These are phyloP conservation scores for Lytechinus variegatus DNA, from an alignment of 35 echinoderm and acorn worm genomes.

Conservation along the genomic window DNA sequence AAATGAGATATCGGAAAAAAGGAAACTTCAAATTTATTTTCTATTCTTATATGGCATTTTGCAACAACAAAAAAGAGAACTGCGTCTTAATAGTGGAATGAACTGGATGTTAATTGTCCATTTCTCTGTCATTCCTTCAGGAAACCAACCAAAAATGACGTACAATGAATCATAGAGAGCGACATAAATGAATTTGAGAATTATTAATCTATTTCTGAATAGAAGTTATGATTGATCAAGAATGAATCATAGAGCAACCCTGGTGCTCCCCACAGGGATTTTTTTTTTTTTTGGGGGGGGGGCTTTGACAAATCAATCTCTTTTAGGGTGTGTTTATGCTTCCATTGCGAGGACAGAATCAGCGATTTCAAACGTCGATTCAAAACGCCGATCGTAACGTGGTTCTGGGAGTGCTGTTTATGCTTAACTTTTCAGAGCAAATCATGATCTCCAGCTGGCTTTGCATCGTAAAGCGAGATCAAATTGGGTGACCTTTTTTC, in stretches of 20 bases:
- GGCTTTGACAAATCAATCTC: not conserved
- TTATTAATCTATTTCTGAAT: not conserved
- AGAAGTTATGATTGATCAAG: not conserved
- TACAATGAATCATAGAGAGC: not conserved
- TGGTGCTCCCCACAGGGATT: not conserved
- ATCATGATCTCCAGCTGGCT: too few relatives aligned
- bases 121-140: not conserved
- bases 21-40: not conserved
- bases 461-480: too few relatives aligned
- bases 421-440: too few relatives aligned
- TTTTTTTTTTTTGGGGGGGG: not conserved
- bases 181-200: not conserved
- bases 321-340: too few relatives aligned
- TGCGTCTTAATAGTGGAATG: not conserved
- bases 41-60: not conserved
- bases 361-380: too few relatives aligned
- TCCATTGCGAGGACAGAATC: too few relatives aligned
- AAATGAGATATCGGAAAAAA: too few relatives aligned
- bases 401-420: too few relatives aligned
- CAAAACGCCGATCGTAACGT: too few relatives aligned
- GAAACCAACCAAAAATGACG: not conserved
- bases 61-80: not conserved
- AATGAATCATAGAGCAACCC: not conserved
- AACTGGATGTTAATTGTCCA: not conserved
- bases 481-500: too few relatives aligned